Conservation (phyloP, 2,113 vertebrate genomes). For the Lonchura striata region DNA sequence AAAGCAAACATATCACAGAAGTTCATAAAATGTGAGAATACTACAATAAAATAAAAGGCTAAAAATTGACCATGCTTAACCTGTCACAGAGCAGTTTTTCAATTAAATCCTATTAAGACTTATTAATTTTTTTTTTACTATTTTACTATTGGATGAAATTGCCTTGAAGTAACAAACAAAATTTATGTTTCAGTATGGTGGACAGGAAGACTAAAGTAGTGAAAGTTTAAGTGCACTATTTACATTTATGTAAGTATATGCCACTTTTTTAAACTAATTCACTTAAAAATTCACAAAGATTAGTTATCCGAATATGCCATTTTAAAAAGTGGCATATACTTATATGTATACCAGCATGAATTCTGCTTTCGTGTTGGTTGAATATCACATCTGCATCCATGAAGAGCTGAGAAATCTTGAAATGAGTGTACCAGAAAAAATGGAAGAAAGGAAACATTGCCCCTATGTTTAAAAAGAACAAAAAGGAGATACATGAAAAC, state of each 20-base stretch:
- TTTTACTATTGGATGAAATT: neutral
- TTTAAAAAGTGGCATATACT: neutral
- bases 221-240: neutral
- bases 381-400: neutral
- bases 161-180: neutral
- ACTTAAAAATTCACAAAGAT: neutral
- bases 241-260: neutral
- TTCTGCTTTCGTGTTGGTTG: neutral
- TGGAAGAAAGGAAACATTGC: accelerated
- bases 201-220: neutral
- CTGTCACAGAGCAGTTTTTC: neutral
- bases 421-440: neutral
- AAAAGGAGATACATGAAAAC: neutral
- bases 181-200: neutral
- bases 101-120: accelerated
- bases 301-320: neutral
- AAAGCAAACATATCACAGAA: neutral
- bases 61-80: neutral
- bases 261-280: neutral
- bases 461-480: neutral
- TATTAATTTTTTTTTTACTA: neutral
- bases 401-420: neutral
- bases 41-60: accelerated
- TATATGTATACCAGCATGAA: accelerated
- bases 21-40: neutral